Conservation (phyloP, 2,113 vertebrate species). For the Pao palembangensis region DNA sequence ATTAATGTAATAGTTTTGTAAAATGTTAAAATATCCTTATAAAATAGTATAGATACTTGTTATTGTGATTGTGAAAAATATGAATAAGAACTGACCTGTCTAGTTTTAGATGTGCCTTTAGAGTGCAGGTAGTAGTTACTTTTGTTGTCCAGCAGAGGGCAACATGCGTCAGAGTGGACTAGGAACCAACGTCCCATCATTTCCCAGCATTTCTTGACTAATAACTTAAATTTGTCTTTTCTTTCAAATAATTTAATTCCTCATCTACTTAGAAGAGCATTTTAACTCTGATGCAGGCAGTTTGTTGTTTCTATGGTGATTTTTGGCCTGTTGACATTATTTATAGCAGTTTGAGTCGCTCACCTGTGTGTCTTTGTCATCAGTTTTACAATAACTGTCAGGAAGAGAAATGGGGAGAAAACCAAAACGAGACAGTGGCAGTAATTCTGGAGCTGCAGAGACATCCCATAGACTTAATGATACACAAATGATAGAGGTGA, state of each 20-base stretch:
- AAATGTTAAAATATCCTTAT: not conserved
- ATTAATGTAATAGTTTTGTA: no score
- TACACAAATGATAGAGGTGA: slow-evolving; percentile 23
- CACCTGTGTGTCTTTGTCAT: not conserved
- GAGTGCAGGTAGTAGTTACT: slow-evolving; percentile 10
- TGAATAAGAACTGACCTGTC: not conserved
- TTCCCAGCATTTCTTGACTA: slow-evolving; percentile 1
- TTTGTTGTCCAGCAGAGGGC: slow-evolving; percentile 56
- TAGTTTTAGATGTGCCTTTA: not conserved
- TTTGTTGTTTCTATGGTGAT: not conserved
- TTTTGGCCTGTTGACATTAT: not conserved
- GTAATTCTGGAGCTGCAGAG: not conserved
- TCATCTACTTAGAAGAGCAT: not conserved
- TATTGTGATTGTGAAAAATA: not conserved
- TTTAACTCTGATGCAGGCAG: not conserved
- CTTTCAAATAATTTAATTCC: slow-evolving; percentile 6
- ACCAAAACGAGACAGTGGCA: not conserved
- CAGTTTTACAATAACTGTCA: not conserved
- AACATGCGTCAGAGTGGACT: slow-evolving; percentile 14
- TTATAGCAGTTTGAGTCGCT: slow-evolving; percentile 9
- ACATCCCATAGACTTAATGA: slow-evolving; percentile 9
- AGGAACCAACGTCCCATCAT: not conserved
- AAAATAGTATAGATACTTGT: not conserved
- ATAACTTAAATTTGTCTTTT: not conserved
- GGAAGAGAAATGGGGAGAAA: slow-evolving; percentile 5